Base-by-base conservation (phyloP, 1,140 invertebrate species). In the Reticulitermes speratus region DNA sequence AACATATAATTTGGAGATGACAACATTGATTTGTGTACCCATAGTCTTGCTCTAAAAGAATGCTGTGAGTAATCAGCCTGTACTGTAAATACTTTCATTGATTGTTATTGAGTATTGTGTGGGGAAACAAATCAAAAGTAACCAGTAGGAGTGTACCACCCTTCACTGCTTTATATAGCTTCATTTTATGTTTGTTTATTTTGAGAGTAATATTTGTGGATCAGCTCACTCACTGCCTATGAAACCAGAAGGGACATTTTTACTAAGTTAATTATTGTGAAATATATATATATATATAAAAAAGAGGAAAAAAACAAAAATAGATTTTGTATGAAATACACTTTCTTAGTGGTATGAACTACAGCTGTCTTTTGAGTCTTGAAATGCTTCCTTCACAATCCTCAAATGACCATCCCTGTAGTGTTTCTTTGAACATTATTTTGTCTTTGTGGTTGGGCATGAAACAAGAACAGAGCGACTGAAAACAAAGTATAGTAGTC, bases 251-350 rank as follows among this genome's bases (percentile, higher is more conserved):
- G n/a, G 25, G 14, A 75, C n/a, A 30, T 75, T 75, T 75, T 19
- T 75, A 75, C 65, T 75, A 75, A 75, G 65, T 75, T 75, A 75
- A 75, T 75, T 75, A 30, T 30, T 75, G 65, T 75, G 65, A 30
- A 75, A 75, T 30, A 30, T 75, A 14, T 59, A 75, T 30, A 30
- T 75, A 14, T 59, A 38, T 38, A 38, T 38, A 38, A 38, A 38
- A 38, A 38, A 38, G 5, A 5, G 5, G n/a, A 3, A 7, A 75
- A 75, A 30, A 75, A 65, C 12, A 23, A 65, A 75, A 30, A 25
- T 75, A 75, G 65, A 8, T 75, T 75, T 75, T 75, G 65, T 75
- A 75, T 75, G 25, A 75, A 75, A 75, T 75, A 75, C 65, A 75
- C 65, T 75, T 75, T 75, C 65, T 75, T 75, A 75, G 65, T 75